These are phyloP conservation scores for Caenorhabditis sp. DNA, from an alignment of 2,888 invertebrate genomes.

Conservation along the genomic window DNA sequence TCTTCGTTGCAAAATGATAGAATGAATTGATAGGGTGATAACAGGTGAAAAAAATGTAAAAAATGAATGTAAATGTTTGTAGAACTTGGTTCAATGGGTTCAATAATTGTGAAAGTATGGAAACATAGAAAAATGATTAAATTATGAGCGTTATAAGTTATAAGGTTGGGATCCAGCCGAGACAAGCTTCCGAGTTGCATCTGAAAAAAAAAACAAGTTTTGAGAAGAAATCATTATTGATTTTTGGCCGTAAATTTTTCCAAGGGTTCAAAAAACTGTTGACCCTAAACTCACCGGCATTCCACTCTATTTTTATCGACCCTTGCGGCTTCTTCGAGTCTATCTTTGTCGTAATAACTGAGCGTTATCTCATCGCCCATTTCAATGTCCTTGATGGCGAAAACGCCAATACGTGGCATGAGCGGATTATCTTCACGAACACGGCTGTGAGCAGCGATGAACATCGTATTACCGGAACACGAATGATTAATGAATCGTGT, in stretches of 20 bases:
- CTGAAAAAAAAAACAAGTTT: background rate
- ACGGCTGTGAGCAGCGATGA: conserved; percentile 19
- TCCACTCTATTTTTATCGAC: background rate
- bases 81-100: too few relatives aligned
- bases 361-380: conserved; percentile 13
- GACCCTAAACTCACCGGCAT: background rate
- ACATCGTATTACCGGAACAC: conserved; percentile 13
- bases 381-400: conserved; percentile 11
- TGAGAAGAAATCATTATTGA: background rate
- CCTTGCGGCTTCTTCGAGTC: background rate
- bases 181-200: background rate
- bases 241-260: too few relatives aligned
- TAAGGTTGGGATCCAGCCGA: background rate
- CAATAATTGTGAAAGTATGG: too few relatives aligned
- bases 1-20: too few relatives aligned
- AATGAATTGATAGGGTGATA: too few relatives aligned
- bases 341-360: background rate
- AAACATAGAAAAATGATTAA: too few relatives aligned
- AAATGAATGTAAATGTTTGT: too few relatives aligned
- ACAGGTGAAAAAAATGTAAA: too few relatives aligned
- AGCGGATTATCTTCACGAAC: background rate
- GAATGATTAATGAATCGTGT: conserved; percentile 27
- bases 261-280: too few relatives aligned
- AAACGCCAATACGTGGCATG: conserved; percentile 19
- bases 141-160: too few relatives aligned